Base-by-base conservation (phyloP, 2,113 vertebrate genomes). In the Lophotis ruficrista region DNA sequence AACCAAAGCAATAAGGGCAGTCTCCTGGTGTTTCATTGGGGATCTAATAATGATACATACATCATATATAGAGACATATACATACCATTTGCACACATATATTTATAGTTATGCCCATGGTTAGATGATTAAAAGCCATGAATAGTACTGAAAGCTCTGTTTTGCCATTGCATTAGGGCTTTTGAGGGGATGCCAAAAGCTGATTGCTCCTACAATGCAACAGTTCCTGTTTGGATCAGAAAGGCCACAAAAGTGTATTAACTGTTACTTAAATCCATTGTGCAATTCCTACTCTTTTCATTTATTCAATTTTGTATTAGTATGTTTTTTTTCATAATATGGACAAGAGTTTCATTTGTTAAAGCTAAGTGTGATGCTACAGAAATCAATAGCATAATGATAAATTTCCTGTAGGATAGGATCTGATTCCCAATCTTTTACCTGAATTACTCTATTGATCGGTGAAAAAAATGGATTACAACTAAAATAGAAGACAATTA, bases 401-500 rank as follows among this genome's bases (percentile, higher is more conserved):
- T 90, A 65, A 94, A 93, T 94, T 61, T 58, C 57, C 80, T 35
- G 73, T 23, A 79, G 79, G 79, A 68, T 58, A 14, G 87, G 71
- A 54, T 78, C 85, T 60, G 82, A 90, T 90, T 87, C 71, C 50
- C 35, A 48, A 45, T 92, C 86, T 87, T 95, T 93, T 78, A 82
- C 78, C 72, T 87, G 90, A 97, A 87, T 94, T 93, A 96, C 86
- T 57, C 43, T 56, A 95, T 96, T 20, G 95, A 97, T 87, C 14
- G 6, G 38, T 50, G 69, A 58, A 75, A 76, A 76, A 94, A 94
- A 92, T 61, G 33, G 80, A 93, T 96, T 87, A 48, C 92, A 93
- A 93, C 94, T 94, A 91, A 87, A 96, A 95, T 84, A 94, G 69
- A 75, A 75, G 83, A 71, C 89, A 89, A 92, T 94, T 92, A 92